phyloP scores from a whole-genome alignment of 1,140 invertebrate genomes.

The Drosophila guanche region DNA sequence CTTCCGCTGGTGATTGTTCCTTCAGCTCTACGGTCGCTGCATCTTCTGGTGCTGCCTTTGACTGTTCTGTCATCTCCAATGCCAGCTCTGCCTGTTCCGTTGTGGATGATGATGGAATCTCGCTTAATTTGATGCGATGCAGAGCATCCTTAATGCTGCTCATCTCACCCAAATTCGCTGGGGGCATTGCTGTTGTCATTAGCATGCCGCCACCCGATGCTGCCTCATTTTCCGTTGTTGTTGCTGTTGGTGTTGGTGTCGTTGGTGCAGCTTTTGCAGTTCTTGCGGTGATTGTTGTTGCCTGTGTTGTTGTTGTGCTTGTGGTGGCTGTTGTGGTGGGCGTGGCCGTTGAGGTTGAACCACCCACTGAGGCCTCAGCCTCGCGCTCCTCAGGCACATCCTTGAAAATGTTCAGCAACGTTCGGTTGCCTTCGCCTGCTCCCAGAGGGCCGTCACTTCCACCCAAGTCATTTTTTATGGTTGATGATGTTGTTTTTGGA shows the following conservation, averaged over 20 bases:
- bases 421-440: constrained; percentile 40
- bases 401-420: constrained; percentile 29
- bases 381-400: constrained; percentile 21
- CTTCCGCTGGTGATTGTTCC: constrained; percentile 7
- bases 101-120: constrained; percentile 18
- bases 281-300: constrained; percentile 33
- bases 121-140: constrained; percentile 61
- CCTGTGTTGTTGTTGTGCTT: constrained; percentile 60
- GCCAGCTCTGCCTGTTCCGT: constrained; percentile 2
- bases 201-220: constrained; percentile 7
- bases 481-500: constrained; percentile 15
- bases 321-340: constrained; percentile 71
- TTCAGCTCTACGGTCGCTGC: constrained; percentile 11
- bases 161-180: constrained; percentile 22
- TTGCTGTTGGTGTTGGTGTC: constrained; percentile 1
- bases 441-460: constrained; percentile 37
- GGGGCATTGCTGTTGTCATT: constrained; percentile 53
- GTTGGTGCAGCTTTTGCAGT: neutral
- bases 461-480: constrained; percentile 62
- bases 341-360: constrained; percentile 69
- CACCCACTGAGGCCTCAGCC: constrained; percentile 35
- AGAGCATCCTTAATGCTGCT: constrained; percentile 56
- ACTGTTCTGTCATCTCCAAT: too few species aligned
- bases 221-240: constrained; percentile 4
- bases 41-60: neutral